Evolutionary conservation across 2,888 invertebrate species (phyloP).

Genomic region (Arge pagana): DNA sequence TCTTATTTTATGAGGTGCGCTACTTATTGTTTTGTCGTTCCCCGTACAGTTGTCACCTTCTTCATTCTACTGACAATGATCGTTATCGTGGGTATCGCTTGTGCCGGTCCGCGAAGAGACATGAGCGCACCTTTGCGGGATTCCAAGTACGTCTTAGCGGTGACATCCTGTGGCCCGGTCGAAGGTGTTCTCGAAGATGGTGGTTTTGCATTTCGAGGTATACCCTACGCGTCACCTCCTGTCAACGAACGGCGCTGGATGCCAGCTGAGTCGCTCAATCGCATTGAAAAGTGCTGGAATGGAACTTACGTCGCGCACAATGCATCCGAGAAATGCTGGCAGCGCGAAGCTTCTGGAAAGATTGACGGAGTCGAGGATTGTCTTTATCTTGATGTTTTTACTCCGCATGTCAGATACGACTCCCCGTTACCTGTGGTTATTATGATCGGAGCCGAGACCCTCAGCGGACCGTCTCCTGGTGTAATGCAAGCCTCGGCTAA

Average conservation of each 20-base stretch:
- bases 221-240: conserved; percentile 81
- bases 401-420: conserved; percentile 79
- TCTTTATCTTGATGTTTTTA: conserved; percentile 79
- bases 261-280: conserved; percentile 69
- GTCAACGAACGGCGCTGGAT: conserved; percentile 71
- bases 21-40: conserved; percentile 42
- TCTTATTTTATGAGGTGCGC: neutral
- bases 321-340: conserved; percentile 70
- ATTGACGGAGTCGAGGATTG: conserved; percentile 80
- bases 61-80: conserved; percentile 66
- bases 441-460: conserved; percentile 76
- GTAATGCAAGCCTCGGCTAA: conserved; percentile 74
- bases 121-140: conserved; percentile 70
- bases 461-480: conserved; percentile 79
- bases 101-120: conserved; percentile 63
- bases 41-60: conserved; percentile 61
- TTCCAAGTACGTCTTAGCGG: conserved; percentile 73
- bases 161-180: conserved; percentile 78
- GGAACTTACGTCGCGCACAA: conserved; percentile 73
- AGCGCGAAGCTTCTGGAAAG: conserved; percentile 70
- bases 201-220: conserved; percentile 79
- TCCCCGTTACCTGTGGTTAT: conserved; percentile 82
- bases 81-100: conserved; percentile 68
- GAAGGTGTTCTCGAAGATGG: conserved; percentile 80
- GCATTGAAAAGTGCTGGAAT: conserved; percentile 79